phyloP scores from a whole-genome alignment of 2,113 vertebrate species.

The Tinamus guttatus region DNA sequence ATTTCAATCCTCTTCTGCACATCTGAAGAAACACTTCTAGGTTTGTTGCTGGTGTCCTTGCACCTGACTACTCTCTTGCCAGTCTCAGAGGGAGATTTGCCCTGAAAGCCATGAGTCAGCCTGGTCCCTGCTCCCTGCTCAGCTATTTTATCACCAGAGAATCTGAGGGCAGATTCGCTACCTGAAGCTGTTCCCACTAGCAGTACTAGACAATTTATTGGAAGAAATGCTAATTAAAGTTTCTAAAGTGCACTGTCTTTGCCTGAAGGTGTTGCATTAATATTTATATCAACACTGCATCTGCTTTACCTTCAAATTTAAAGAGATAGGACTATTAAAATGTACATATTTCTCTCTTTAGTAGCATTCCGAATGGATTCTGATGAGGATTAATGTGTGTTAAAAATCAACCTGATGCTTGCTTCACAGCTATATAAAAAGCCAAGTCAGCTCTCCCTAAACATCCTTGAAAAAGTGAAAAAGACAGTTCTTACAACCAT shows the following conservation, averaged over 20 bases:
- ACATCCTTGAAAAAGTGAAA: not conserved
- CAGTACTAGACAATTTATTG: not conserved
- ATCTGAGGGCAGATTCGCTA: not conserved
- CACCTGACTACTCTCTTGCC: not conserved
- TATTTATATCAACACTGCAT: constrained; percentile 27
- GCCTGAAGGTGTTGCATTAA: constrained; percentile 18
- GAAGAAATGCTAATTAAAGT: constrained; percentile 6
- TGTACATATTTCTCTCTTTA: not conserved
- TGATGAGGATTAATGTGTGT: not conserved
- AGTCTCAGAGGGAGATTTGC: not conserved
- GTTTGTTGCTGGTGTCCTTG: not conserved
- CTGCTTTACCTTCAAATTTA: constrained; percentile 7
- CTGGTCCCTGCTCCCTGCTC: not conserved
- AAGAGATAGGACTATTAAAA: not conserved
- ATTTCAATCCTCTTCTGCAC: not conserved
- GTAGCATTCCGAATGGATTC: not conserved
- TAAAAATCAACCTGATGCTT: not conserved
- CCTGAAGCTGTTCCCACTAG: not conserved
- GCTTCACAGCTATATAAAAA: not conserved
- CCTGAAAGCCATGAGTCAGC: not conserved
- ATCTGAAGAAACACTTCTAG: not conserved
- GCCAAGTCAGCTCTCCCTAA: not conserved
- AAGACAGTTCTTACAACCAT: not conserved
- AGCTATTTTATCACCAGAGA: not conserved
- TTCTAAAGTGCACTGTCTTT: not conserved